These are phyloP conservation scores for Unio delphinus DNA, from an alignment of 2,888 invertebrate genomes.

Conservation along the genomic window DNA sequence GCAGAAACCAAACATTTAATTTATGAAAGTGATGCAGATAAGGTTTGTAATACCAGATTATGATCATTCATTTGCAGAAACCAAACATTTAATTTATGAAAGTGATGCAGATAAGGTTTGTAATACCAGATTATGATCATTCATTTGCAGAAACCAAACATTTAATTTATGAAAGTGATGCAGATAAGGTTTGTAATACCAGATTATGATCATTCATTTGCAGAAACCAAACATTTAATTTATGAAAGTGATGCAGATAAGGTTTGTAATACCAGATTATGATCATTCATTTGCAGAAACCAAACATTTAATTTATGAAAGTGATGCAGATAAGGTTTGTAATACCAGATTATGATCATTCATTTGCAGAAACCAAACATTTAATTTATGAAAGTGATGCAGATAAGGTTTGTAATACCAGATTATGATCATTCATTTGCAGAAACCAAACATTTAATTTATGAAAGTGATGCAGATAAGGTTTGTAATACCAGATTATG, in stretches of 20 bases:
- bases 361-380: slow-evolving; percentile 96
- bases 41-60: slow-evolving; percentile 90
- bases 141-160: slow-evolving; percentile 97
- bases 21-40: slow-evolving; percentile 92
- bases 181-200: slow-evolving; percentile 85
- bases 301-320: slow-evolving; percentile 93
- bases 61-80: slow-evolving; percentile 97
- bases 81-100: slow-evolving; percentile 94
- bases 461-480: slow-evolving; percentile 92
- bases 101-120: slow-evolving; percentile 90
- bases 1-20: slow-evolving; percentile 96
- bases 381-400: slow-evolving; percentile 94
- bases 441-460: slow-evolving; percentile 94
- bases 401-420: slow-evolving; percentile 84
- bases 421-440: slow-evolving; percentile 98
- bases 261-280: slow-evolving; percentile 88
- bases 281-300: slow-evolving; percentile 98
- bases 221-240: slow-evolving; percentile 95
- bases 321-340: slow-evolving; percentile 90
- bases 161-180: slow-evolving; percentile 93
- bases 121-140: slow-evolving; percentile 95
- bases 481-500: slow-evolving; percentile 92
- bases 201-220: slow-evolving; percentile 97
- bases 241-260: slow-evolving; percentile 94
- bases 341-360: slow-evolving; percentile 96